Base-by-base conservation (phyloP, 2,113 vertebrate genomes). In the Aix galericulata region DNA sequence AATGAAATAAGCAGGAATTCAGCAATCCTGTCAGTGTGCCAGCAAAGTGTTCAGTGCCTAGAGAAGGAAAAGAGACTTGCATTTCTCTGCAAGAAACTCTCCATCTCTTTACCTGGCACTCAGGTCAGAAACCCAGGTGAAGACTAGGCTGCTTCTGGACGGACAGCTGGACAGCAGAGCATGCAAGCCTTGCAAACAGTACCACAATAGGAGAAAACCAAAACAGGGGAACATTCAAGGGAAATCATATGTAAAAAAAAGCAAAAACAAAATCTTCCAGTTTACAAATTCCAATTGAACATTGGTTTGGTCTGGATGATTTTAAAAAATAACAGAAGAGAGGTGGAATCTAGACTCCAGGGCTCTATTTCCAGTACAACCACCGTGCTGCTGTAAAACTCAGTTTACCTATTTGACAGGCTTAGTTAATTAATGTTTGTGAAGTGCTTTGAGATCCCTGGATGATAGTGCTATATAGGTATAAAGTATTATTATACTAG, bases 381-480 rank as follows among this genome's bases (percentile, higher is more conserved):
- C 78, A 94, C 85, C 3, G 3, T 93, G 95, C 71, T 93, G 93
- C 86, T 94, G 93, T 96, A 95, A 97, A 96, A 95, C 95, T 95
- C 95, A 95, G 94, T 97, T 97, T 97, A 96, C 97, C 95, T 96
- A 95, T 97, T 96, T 97, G 96, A 97, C 96, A 97, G 93, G 91
- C 93, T 97, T 94, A 96, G 92, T 96, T 97, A 97, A 97, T 97
- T 97, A 97, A 97, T 95, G 93, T 97, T 96, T 95, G 95, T 95
- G 95, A 96, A 97, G 95, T 97, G 94, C 94, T 97, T 95, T 94
- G 95, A 96, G 95, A 97, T 97, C 97, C 95, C 95, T 95, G 91
- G 95, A 94, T 96, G 87, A 86, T 92, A 93, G 89, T 86, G 95
- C 93, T 97, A 92, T 88, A 91, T 95, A 96, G 96, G 96, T 97